These are phyloP conservation scores for Tipula confusa DNA, from an alignment of 2,888 invertebrate genomes.

Conservation along the genomic window DNA sequence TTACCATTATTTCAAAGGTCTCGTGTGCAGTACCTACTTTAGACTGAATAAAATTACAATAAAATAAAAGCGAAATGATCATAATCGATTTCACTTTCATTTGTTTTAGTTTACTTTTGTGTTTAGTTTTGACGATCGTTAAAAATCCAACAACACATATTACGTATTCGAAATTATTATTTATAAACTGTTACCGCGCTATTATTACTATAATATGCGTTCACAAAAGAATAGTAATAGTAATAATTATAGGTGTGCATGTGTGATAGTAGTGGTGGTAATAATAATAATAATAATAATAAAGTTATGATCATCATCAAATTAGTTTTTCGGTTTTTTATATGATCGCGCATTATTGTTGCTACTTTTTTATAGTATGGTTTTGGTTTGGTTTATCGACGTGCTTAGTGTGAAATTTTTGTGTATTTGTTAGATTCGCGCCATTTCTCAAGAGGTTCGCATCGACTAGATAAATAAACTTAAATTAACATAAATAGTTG, in stretches of 20 bases:
- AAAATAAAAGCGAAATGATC: neutral
- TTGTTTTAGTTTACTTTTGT: constrained; percentile 20
- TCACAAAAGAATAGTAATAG: neutral
- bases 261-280: neutral
- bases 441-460: too few species aligned
- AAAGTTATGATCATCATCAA: neutral
- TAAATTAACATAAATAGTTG: neutral
- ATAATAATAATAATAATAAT: neutral
- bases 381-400: neutral
- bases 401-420: too few species aligned
- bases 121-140: neutral
- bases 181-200: neutral
- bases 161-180: neutral
- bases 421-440: neutral
- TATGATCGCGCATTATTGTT: neutral
- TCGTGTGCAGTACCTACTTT: neutral
- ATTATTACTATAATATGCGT: neutral
- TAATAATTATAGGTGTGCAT: neutral
- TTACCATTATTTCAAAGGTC: neutral
- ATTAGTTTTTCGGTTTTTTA: neutral
- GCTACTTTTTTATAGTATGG: neutral
- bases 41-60: neutral
- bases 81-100: constrained; percentile 20
- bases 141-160: neutral
- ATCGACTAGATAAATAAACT: neutral